Percentiles rank a stretch among this genome's conserved stretches.
phyloP scores from a whole-genome alignment of 2,113 vertebrate species.

The Pangasianodon hypophthalmus region DNA sequence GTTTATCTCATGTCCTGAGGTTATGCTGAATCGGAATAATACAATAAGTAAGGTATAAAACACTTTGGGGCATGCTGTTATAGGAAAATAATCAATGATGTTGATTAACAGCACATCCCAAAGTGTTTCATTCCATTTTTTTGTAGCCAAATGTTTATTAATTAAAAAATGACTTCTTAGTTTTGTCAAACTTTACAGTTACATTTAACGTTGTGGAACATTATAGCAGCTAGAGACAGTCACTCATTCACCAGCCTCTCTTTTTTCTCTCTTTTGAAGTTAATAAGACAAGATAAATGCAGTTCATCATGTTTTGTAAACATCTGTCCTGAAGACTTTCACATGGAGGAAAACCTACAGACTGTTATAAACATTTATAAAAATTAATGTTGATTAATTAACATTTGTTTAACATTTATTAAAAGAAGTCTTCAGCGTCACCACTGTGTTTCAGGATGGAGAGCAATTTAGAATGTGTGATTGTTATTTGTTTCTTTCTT shows the following conservation, averaged over 20 bases:
- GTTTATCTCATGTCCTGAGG: slow-evolving; percentile 6
- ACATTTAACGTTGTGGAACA: neutral
- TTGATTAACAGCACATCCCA: neutral
- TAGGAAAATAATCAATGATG: neutral
- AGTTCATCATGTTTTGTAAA: neutral
- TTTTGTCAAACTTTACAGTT: neutral
- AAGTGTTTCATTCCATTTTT: neutral
- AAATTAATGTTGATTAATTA: too few species aligned
- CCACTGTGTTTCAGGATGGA: too few species aligned
- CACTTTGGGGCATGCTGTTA: neutral
- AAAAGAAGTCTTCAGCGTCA: too few species aligned
- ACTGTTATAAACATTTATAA: neutral
- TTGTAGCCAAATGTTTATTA: neutral
- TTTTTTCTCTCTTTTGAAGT: too few species aligned
- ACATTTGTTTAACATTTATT: too few species aligned
- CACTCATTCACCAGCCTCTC: too few species aligned
- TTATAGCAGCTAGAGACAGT: too few species aligned
- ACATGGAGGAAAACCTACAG: neutral
- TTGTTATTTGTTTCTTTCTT: too few species aligned
- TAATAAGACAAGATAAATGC: neutral
- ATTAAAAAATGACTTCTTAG: too few species aligned
- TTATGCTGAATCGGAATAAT: slow-evolving; percentile 8
- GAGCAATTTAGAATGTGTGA: too few species aligned
- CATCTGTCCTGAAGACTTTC: neutral
- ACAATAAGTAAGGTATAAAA: neutral